A percentile compares a stretch with the other conserved stretches of the same genome.
These are phyloP conservation scores for Crotalus helleri DNA, from an alignment of 2,113 vertebrate genomes.

Conservation along the genomic window DNA sequence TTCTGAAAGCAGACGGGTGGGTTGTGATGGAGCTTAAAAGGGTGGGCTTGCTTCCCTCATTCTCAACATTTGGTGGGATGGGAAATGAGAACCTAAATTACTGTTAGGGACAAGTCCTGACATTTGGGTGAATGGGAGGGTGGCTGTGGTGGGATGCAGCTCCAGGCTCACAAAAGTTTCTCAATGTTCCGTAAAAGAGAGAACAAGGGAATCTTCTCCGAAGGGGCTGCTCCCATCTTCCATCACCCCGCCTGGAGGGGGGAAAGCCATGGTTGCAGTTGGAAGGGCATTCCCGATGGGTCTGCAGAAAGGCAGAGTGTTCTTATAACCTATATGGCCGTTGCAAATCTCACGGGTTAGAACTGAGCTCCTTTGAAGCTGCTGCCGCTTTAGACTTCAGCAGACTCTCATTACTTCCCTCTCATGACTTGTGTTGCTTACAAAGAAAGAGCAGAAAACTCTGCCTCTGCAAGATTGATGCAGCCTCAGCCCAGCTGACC, in stretches of 20 bases:
- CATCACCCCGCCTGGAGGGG: neutral
- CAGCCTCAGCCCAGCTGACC: neutral
- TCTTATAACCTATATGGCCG: neutral
- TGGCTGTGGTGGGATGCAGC: neutral
- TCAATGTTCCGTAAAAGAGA: neutral
- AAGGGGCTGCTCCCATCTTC: neutral
- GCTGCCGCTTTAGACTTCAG: neutral
- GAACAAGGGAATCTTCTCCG: neutral
- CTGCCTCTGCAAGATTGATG: neutral
- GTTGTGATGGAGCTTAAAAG: conserved; percentile 45
- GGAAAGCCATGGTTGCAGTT: neutral
- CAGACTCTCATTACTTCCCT: neutral
- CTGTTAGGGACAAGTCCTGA: neutral
- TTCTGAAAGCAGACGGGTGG: conserved; percentile 50
- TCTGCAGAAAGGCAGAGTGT: neutral
- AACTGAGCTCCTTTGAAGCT: neutral
- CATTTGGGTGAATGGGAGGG: neutral
- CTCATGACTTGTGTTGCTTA: neutral
- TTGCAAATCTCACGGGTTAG: neutral
- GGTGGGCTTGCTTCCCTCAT: conserved; percentile 19
- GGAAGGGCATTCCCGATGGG: neutral
- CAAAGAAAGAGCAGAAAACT: neutral
- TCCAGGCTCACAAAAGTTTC: neutral
- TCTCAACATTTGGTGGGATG: conserved; percentile 34
- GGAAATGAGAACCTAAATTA: neutral